These are phyloP conservation scores for Uropetala carovei DNA, from an alignment of 2,888 invertebrate genomes.

Conservation along the genomic window DNA sequence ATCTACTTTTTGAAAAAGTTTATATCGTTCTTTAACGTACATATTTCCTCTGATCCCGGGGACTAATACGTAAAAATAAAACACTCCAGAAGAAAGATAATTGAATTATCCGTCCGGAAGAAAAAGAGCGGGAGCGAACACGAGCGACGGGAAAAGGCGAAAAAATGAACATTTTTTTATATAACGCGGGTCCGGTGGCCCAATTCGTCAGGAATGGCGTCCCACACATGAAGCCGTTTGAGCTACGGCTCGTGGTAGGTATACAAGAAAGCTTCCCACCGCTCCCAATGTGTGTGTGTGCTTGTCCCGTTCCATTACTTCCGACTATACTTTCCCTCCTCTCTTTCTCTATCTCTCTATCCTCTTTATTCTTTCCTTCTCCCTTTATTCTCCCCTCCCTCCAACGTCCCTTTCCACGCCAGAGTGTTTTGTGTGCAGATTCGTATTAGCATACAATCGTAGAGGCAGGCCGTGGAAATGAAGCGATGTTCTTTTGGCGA, in stretches of 20 bases:
- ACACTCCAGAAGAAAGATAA: not conserved
- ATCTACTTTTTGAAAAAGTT: too few relatives aligned
- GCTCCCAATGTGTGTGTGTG: not conserved
- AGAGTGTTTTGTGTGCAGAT: constrained; percentile 61
- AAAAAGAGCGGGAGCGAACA: constrained; percentile 4
- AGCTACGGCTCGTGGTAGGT: not conserved
- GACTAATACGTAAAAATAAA: not conserved
- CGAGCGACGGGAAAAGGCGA: not conserved
- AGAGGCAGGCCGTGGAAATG: constrained; percentile 43
- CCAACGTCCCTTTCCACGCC: constrained; percentile 22
- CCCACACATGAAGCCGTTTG: not conserved
- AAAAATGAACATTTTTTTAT: not conserved
- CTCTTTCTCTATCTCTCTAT: not conserved
- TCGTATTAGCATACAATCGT: constrained; percentile 61
- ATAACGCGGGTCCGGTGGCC: constrained; percentile 12
- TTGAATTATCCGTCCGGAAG: not conserved
- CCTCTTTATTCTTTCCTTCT: not conserved
- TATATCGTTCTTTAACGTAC: too few relatives aligned
- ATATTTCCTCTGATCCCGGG: too few relatives aligned
- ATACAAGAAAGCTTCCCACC: not conserved
- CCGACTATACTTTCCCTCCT: not conserved
- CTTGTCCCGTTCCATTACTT: not conserved
- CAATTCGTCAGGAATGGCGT: constrained; percentile 60
- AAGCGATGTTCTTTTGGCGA: constrained; percentile 29
- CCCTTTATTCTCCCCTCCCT: not conserved